phyloP scores from a whole-genome alignment of 1,140 invertebrate species.

The Micrasema longulum region DNA sequence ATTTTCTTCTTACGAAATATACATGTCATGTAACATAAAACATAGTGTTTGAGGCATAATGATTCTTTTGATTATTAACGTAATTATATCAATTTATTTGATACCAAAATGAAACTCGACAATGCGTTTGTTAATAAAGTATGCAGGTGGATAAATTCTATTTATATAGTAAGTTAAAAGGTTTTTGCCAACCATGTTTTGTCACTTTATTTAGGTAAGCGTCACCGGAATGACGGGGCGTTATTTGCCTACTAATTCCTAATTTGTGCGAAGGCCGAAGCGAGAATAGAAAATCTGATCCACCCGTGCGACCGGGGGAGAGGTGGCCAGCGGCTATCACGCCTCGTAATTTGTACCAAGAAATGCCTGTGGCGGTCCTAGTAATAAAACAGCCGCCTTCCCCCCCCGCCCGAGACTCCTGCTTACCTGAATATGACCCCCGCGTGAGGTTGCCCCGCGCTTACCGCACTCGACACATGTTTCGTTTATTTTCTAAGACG shows the following conservation, averaged over 20 bases:
- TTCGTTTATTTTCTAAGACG: conserved; percentile 4
- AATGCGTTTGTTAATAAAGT: too few relatives aligned
- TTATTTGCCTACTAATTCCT: neutral
- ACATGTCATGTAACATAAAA: too few relatives aligned
- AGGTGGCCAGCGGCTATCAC: conserved; percentile 45
- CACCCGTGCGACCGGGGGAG: neutral
- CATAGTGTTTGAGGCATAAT: too few relatives aligned
- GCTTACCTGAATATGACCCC: conserved; percentile 4
- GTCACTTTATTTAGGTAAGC: neutral
- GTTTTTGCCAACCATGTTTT: neutral
- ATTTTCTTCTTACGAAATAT: too few relatives aligned
- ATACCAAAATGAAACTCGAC: too few relatives aligned
- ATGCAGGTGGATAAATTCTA: too few relatives aligned
- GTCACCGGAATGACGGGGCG: neutral
- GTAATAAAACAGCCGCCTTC: conserved; percentile 46
- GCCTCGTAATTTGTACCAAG: conserved; percentile 51
- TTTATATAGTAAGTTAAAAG: too few relatives aligned
- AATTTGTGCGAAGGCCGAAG: conserved; percentile 1
- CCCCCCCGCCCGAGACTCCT: conserved; percentile 5
- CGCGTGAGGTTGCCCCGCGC: neutral
- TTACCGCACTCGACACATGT: conserved; percentile 27
- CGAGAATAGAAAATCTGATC: neutral
- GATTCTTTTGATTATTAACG: too few relatives aligned
- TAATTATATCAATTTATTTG: too few relatives aligned
- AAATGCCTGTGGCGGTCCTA: conserved; percentile 44